These are phyloP conservation scores for Euzetes globulus DNA, from an alignment of 2,888 invertebrate genomes.

Conservation along the genomic window DNA sequence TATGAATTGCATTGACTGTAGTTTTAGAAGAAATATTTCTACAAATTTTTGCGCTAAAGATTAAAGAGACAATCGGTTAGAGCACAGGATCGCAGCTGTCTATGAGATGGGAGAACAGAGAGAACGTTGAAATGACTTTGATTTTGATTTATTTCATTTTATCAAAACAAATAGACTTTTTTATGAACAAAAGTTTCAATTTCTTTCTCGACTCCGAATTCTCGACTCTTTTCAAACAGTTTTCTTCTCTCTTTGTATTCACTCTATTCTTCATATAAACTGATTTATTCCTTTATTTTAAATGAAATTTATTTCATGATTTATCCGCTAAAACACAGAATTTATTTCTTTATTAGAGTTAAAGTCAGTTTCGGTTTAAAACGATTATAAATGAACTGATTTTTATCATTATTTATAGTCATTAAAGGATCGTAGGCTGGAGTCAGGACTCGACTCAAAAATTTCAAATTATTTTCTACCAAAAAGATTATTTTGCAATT, in stretches of 20 bases:
- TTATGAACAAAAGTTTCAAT: conserved; percentile 22
- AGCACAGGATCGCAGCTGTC: not conserved
- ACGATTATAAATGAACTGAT: conserved; percentile 6
- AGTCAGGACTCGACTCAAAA: not conserved
- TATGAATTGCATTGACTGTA: conserved; percentile 6
- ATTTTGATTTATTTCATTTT: conserved; percentile 25
- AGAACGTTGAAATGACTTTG: conserved; percentile 17
- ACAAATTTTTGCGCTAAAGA: conserved; percentile 7
- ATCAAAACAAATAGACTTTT: conserved; percentile 24
- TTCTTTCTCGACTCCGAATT: not conserved
- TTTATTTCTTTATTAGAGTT: conserved; percentile 23
- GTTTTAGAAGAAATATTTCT: not conserved
- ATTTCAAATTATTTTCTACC: not conserved
- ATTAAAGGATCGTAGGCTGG: no score
- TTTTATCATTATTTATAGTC: conserved; percentile 8
- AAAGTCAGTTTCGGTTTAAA: not conserved
- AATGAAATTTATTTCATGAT: conserved; percentile 3
- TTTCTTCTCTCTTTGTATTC: not conserved
- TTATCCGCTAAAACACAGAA: not conserved
- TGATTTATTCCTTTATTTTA: not conserved
- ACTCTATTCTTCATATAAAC: not conserved
- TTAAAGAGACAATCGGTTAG: conserved; percentile 21
- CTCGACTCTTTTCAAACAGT: not conserved
- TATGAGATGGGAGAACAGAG: not conserved
- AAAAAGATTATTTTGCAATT: not conserved